Evolutionary conservation across 1,140 invertebrate genomes (phyloP), one percentile per base, ranked within the genome.

Genomic region (Saxidomus purpurata): DNA sequence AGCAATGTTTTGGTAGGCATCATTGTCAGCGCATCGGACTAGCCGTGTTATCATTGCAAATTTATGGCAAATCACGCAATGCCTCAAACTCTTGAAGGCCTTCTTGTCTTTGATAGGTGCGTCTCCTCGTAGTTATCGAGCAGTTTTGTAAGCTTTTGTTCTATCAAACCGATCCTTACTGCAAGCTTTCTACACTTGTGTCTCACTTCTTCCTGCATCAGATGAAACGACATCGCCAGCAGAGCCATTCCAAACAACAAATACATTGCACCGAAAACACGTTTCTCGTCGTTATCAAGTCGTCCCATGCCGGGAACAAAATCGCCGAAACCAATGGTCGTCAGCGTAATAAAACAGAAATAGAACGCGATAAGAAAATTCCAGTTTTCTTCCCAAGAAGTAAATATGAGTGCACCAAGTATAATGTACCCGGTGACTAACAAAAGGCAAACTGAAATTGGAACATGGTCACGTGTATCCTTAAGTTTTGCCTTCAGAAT

Each of bases 221-320:
- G 96, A 95, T 98, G 98, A 93, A 98, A 99, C 76, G 98, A 98
- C 98, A 98, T 99, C 0, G 98, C 98, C 90, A 99, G 97, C 36
- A 99, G 96, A 22, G 98, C 97, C 47, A 99, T 96, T 40, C 98
- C 98, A 89, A 99, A 96, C 59, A 99, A 96, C 52, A 99, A 95
- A 95, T 98, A 99, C 0, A 98, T 96, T 94, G 98, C 85, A 55
- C 92, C 92, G 1, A 93, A 67, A 0, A 93, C 90, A 34, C 89
- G 92, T 63, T 91, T 92, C 22, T 91, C 90, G 31, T 91, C 85
- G 31, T 90, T 89, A 43, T 90, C 82, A 19, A 83, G 40, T 8
- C 47, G 17, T n/a, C 87, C 87, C 49, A 90, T 90, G 9, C 93
- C 93, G 0, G 93, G 93, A n/a, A 93, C 92, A 47, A 92, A 92